Conservation (phyloP, 1,140 invertebrate species). For the Delia radicum region DNA sequence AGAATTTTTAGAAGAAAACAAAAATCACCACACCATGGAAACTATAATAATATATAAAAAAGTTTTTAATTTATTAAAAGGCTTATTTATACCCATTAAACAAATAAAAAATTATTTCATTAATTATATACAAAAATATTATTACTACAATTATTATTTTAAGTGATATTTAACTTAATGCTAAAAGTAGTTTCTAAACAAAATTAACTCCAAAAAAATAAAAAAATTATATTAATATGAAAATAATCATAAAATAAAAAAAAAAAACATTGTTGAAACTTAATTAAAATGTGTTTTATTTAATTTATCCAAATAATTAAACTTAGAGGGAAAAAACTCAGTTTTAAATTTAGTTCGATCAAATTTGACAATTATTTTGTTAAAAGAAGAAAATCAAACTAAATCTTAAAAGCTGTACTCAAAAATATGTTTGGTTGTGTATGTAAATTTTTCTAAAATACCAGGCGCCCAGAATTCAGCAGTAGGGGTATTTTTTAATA, state of each 20-base stretch:
- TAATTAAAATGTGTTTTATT: constrained; percentile 2
- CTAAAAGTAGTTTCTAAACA: constrained; percentile 19
- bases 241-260: constrained; percentile 9
- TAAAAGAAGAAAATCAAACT: not conserved
- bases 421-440: not conserved
- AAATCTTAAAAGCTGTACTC: not conserved
- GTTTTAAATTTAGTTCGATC: too few relatives aligned
- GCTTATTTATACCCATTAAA: not conserved
- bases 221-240: not conserved
- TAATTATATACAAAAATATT: constrained; percentile 6
- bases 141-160: constrained; percentile 23
- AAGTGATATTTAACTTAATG: constrained; percentile 23
- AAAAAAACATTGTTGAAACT: constrained; percentile 22
- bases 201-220: constrained; percentile 9
- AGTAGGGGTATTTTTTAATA: too few relatives aligned
- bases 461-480: too few relatives aligned
- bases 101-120: not conserved
- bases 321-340: too few relatives aligned
- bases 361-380: not conserved
- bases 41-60: not conserved
- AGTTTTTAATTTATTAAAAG: not conserved
- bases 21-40: not conserved
- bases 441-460: not conserved
- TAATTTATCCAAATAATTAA: too few relatives aligned
- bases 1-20: not conserved